These are phyloP conservation scores for Neosalanx taihuensis DNA, from an alignment of 2,797 vertebrate genomes.

Conservation along the genomic window DNA sequence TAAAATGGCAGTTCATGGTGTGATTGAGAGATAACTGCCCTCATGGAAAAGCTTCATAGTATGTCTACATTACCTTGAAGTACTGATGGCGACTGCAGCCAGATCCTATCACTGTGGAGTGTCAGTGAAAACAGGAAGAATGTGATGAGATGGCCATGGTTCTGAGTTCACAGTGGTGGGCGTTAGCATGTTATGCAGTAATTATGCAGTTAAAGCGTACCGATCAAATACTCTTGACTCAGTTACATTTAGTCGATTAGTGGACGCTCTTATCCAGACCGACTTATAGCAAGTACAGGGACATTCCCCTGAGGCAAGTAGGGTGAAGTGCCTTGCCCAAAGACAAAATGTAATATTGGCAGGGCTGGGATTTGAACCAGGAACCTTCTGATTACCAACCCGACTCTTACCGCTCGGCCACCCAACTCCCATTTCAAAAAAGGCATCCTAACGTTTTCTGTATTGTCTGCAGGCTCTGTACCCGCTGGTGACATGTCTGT, in stretches of 20 bases:
- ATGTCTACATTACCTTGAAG: constrained; percentile 23
- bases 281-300: too few species aligned
- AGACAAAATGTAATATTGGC: too few species aligned
- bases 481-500: constrained; percentile 93
- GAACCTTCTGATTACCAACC: too few species aligned
- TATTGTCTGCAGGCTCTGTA: constrained; percentile 85
- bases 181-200: neutral
- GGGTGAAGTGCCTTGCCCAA: too few species aligned
- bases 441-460: neutral
- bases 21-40: constrained; percentile 34
- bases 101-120: constrained; percentile 16
- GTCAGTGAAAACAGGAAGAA: constrained; percentile 25
- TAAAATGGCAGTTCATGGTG: constrained; percentile 13
- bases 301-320: too few species aligned
- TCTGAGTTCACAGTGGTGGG: neutral
- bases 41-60: constrained; percentile 14
- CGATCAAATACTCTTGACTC: neutral
- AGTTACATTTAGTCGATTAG: neutral
- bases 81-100: constrained; percentile 15
- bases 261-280: too few species aligned
- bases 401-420: neutral
- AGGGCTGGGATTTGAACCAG: too few species aligned
- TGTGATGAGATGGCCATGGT: constrained; percentile 5
- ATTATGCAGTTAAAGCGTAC: neutral
- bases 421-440: neutral